A percentile compares a stretch with the other conserved stretches of the same genome.
phyloP scores from a whole-genome alignment of 2,113 vertebrate species.

The Fulica atra region DNA sequence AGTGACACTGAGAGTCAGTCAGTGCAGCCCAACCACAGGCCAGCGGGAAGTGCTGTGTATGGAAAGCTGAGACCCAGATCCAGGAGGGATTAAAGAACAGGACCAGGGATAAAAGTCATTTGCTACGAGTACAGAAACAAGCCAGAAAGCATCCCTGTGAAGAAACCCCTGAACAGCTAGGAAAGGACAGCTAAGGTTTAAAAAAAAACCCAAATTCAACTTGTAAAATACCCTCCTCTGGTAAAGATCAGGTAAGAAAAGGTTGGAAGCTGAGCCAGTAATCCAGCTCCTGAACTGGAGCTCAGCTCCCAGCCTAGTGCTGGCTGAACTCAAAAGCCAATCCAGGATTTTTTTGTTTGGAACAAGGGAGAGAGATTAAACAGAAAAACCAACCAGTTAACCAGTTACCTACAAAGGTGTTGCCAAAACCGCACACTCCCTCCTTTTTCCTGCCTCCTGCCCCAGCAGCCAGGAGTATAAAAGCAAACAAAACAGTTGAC shows the following conservation, averaged over 20 bases:
- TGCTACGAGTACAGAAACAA: background rate
- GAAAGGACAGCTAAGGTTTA: background rate
- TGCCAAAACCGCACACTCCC: background rate
- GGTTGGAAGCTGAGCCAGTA: background rate
- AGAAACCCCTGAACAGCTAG: background rate
- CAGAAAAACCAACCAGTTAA: background rate
- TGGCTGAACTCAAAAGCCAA: background rate
- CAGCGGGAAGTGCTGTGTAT: rapidly evolving
- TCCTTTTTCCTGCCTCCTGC: background rate
- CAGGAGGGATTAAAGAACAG: background rate
- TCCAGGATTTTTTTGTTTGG: background rate
- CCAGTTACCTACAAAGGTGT: background rate
- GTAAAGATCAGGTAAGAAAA: background rate
- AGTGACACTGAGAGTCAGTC: too few species aligned
- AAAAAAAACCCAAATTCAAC: background rate
- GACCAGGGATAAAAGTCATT: background rate
- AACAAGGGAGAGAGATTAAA: background rate
- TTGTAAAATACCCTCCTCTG: background rate
- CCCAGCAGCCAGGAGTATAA: background rate
- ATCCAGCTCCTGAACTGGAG: background rate
- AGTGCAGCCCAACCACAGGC: background rate
- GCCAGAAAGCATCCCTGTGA: background rate
- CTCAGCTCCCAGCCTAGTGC: background rate
- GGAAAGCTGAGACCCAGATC: background rate
- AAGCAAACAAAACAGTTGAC: background rate